Evolutionary conservation across 2,888 invertebrate genomes (phyloP), one percentile per base, ranked within the genome.

Genomic region (Neoscelio sp.): DNA sequence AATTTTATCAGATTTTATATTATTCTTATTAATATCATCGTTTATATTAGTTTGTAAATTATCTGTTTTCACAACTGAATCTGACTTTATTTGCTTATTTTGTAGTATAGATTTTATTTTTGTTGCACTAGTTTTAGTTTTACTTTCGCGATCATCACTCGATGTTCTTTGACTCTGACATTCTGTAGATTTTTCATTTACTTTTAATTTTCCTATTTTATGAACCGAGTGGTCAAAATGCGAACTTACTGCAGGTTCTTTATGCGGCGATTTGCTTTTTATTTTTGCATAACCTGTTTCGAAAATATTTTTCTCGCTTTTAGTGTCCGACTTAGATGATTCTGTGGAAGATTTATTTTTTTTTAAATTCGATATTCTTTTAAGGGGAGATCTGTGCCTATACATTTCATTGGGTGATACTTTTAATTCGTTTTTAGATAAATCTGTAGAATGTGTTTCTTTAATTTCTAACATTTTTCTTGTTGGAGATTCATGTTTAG

Each of bases 201-300:
- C 20, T 23, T 33, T 44, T 1, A 10, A 8, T 4, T 40, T 74
- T 30, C 30, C 68, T 30, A 67, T 75, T 38, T 68, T 80, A 2
- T 33, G 50, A 2, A 78, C 71, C 0, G 13, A 13, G 20, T 50
- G 60, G 54, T 80, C 78, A 3, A 78, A 54, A 44, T 48, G 75
- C 10, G 82, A 70, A 30, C 80, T 84, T 2, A 50, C 77, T 2
- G 60, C 81, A 0, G 52, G 56, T 23, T 83, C 58, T 33, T 70
- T 74, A 8, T 20, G 28, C 7, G 20, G 28, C 7, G 20, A n/a
- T 33, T 67, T 65, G 28, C 15, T 50, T 13, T 71, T 65, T 2
- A 42, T 6, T 38, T 71, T 77, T 8, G 48, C 17, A 5, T 35
- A 15, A 30, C 71, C 70, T 15, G 50, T 15, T 30, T 71, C 71